Evolutionary conservation across 2,888 invertebrate species (phyloP), one percentile per base, ranked within the genome.

Genomic region (Hirtodrosophila trivittata): DNA sequence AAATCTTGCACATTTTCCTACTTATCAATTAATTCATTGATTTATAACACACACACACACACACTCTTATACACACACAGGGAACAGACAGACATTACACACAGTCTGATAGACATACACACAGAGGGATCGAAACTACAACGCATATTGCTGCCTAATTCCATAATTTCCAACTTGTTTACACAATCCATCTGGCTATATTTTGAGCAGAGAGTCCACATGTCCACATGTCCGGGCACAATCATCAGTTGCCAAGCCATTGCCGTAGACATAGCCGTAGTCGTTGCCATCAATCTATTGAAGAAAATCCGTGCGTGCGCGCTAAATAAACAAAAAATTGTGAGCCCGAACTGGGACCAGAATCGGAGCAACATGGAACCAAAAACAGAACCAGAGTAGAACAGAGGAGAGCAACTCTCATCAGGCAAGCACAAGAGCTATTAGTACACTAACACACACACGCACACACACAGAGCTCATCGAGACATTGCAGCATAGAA

Each of bases 141-240:
- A 51, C 56, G 64, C 68, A 73, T 76, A 65, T 73, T 63, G 76
- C 62, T 45, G 73, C 62, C 76, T 75, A 82, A 76, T 86, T 63
- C 86, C 81, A 86, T 86, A 86, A 82, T 82, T 83, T 82, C 82
- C 57, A 74, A 28, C 77, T 51, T 82, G 81, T 86, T 82, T 82
- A 86, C 84, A 82, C 86, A 86, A 82, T 86, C 86, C 81, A 83
- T 83, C 86, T 81, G 81, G 84, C 83, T 81, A 60, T 71, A 81
- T 71, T 75, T 86, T 67, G 54, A 49, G 59, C 55, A 66, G 51
- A 63, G 43, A 57, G 63, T 66, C 64, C 64, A 67, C 52, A 65
- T 62, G 70, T 64, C 41, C 52, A 62, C 55, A 60, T 59, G 68
- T 55, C 54, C 67, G 64, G 62, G 56, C 39, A 66, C 68, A 73